Conservation (phyloP, 2,888 invertebrate species). For the Pyrrhosoma nymphula region DNA sequence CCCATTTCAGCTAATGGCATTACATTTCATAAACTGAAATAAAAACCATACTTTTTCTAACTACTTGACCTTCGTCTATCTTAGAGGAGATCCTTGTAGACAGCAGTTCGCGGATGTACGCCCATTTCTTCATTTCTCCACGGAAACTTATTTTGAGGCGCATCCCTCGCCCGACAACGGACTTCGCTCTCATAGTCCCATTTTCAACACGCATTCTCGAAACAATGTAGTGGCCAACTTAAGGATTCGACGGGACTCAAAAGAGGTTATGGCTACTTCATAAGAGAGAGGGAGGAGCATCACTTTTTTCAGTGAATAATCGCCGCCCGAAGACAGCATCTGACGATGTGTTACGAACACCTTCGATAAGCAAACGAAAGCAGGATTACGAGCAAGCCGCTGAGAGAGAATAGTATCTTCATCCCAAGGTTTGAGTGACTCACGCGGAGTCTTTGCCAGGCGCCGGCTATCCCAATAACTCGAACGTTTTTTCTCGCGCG, state of each 20-base stretch:
- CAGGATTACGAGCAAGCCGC: neutral
- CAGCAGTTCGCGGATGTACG: neutral
- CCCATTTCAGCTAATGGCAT: too few species aligned
- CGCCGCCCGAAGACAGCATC: neutral
- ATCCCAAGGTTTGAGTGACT: neutral
- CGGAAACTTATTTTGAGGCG: neutral
- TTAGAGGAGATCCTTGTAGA: too few species aligned
- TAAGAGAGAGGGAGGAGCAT: neutral
- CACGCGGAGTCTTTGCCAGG: neutral
- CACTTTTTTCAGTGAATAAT: neutral
- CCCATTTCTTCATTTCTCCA: neutral
- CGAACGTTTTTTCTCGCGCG: neutral
- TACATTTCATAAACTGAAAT: too few species aligned
- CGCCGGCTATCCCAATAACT: neutral
- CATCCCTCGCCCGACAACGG: too few species aligned
- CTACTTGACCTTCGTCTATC: too few species aligned
- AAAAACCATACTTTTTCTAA: neutral
- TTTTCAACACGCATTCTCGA: neutral
- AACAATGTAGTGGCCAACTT: neutral
- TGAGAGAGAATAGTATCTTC: neutral
- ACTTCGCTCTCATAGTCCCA: neutral
- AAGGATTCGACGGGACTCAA: neutral
- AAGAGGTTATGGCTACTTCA: neutral
- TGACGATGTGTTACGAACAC: neutral
- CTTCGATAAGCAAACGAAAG: neutral